Base-by-base conservation (phyloP, 2,113 vertebrate species). In the Bujurquina vittata region DNA sequence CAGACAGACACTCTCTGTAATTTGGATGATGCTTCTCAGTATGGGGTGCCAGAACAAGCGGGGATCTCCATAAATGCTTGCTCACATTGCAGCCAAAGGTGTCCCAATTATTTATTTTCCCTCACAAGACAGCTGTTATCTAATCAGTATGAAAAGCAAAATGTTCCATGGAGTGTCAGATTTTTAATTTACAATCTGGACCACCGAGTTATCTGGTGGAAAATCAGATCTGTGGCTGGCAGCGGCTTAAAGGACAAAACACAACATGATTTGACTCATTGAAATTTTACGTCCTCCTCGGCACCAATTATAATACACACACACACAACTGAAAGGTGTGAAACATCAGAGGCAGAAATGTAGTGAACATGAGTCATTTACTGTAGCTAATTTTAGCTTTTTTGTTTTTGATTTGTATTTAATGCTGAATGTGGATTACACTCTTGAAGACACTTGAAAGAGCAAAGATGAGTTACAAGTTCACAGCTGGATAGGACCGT, bases 171-270 rank as follows among this genome's bases (percentile, higher is more conserved):
- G 58, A 46, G 40, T 75, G 22, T 81, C 52, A 58, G 74, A 67
- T 78, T 88, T 75, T 67, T 76, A 85, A 75, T 82, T 88, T 61
- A 46, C 67, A 81, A 67, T 75, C 55, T 79, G 65, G 65, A 55
- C 61, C 57, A 37, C 60, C 57, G 73, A 73, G 20, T 26, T 63
- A 49, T 72, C 49, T 5, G 29, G 10, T 82, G 49, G 29, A 83
- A 73, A 83, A 85, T 77, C 56, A 72, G 14, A 79, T 80, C 8
- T 69, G 37, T 43, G 23, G 26, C 9, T 61, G 23, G 26, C 11
- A 20, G 18, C 14, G 1, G 9, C 7, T 18, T 33, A 29, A 55
- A 75, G 54, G 49, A 57, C 56, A 43, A 84, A 37, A 37, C 35
- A 10, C 35, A 26, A 31, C 63, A 79, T 55, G 57, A 77, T 75